Evolutionary conservation across 2,888 invertebrate genomes (phyloP).

Genomic region (Hypomecis atomaria): DNA sequence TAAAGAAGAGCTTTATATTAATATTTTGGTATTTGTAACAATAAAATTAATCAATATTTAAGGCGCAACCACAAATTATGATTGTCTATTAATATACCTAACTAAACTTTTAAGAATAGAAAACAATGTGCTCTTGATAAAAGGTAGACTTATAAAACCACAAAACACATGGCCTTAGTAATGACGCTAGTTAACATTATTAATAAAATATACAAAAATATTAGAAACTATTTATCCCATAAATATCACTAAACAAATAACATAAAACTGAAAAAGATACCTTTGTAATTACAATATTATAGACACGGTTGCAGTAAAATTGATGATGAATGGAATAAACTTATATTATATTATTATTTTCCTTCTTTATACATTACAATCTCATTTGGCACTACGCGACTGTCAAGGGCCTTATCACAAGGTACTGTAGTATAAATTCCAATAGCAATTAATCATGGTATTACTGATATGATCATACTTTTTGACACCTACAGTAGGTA

Average conservation of each 20-base stretch:
- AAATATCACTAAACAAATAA: not conserved
- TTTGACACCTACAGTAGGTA: not conserved
- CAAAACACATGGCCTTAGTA: no score
- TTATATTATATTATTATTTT: conserved; percentile 27
- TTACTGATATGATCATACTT: not conserved
- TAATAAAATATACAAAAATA: not conserved
- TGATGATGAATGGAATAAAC: conserved; percentile 29
- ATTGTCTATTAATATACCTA: not conserved
- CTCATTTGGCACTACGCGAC: conserved; percentile 77
- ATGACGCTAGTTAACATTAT: not conserved
- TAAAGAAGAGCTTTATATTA: no score
- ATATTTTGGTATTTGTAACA: not conserved
- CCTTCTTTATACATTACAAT: conserved; percentile 45
- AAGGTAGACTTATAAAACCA: no score
- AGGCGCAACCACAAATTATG: not conserved
- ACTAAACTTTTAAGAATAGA: not conserved
- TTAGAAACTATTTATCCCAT: not conserved
- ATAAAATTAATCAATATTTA: not conserved
- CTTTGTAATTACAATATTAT: not conserved
- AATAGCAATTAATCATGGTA: conserved; percentile 17
- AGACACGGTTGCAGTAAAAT: conserved; percentile 21
- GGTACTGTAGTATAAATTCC: conserved; percentile 16
- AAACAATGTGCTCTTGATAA: not conserved
- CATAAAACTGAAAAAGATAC: not conserved
- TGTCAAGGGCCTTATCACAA: conserved; percentile 58